phyloP scores from a whole-genome alignment of 92 coral and sea anemone genomes.

The Pocillopora grandis region DNA sequence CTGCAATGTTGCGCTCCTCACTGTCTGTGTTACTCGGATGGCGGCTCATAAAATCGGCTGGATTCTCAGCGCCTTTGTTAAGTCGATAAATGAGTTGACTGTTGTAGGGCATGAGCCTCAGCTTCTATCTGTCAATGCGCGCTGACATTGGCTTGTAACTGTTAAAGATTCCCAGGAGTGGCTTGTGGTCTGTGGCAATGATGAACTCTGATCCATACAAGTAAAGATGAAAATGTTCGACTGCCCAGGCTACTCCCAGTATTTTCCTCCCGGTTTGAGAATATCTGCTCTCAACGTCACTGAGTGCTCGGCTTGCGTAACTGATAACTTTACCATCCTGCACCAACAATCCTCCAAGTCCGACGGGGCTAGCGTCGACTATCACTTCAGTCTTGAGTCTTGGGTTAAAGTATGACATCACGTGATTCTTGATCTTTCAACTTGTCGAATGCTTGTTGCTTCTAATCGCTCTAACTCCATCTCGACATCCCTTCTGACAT shows the following conservation, averaged over 20 bases:
- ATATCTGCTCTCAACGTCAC: too few species aligned
- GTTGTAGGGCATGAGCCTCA: conserved; percentile 37
- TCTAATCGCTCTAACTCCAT: conserved; percentile 54
- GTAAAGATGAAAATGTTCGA: conserved; percentile 36
- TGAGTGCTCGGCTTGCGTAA: too few species aligned
- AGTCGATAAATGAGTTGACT: conserved; percentile 51
- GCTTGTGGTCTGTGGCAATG: conserved; percentile 15
- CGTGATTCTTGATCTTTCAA: too few species aligned
- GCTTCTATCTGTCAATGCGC: not conserved
- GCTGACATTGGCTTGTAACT: too few species aligned
- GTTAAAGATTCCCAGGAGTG: not conserved
- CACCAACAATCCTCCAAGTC: too few species aligned
- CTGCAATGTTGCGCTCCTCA: not conserved
- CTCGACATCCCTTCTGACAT: conserved; percentile 57
- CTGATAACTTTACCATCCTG: too few species aligned
- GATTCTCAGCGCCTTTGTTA: conserved; percentile 50
- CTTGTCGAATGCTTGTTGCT: too few species aligned
- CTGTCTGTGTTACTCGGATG: conserved; percentile 39
- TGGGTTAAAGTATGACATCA: too few species aligned
- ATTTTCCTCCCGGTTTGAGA: conserved; percentile 42
- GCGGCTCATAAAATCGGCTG: conserved; percentile 66
- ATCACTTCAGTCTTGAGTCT: too few species aligned
- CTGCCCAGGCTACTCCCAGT: conserved; percentile 47
- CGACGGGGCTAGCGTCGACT: too few species aligned
- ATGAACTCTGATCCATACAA: not conserved